These are phyloP conservation scores for Sphenodon punctatus DNA, from an alignment of 2,797 vertebrate genomes.

Conservation along the genomic window DNA sequence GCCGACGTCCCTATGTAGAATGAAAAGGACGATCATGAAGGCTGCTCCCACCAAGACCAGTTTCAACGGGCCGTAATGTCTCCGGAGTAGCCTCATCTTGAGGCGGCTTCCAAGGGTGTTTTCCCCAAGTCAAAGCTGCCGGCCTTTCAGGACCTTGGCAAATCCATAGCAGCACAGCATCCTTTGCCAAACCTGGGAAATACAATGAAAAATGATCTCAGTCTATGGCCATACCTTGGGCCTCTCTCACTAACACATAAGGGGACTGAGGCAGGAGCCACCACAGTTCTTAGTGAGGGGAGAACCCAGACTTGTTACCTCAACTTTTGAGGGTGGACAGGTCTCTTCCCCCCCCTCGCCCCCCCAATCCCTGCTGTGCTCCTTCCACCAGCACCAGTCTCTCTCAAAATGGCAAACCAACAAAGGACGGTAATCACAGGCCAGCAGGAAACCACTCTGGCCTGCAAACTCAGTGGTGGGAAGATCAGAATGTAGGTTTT, in stretches of 20 bases:
- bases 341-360: too few species aligned
- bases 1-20: conserved; percentile 86
- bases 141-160: not conserved
- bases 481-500: not conserved
- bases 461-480: not conserved
- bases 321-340: too few species aligned
- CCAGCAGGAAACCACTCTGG: not conserved
- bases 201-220: not conserved
- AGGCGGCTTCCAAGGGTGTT: accelerated
- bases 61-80: conserved; percentile 78
- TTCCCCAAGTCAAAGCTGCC: not conserved
- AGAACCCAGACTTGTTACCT: too few species aligned
- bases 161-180: not conserved
- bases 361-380: not conserved
- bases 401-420: not conserved
- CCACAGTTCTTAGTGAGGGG: too few species aligned
- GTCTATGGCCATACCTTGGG: too few species aligned
- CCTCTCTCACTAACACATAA: too few species aligned
- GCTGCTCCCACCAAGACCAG: conserved; percentile 82
- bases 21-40: conserved; percentile 85
- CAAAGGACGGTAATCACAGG: not conserved
- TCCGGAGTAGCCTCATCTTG: conserved; percentile 83
- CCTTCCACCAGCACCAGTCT: not conserved
- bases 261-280: too few species aligned
- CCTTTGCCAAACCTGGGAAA: not conserved